A percentile compares a stretch with the other conserved stretches of the same genome.
These are phyloP conservation scores for Silurus asotus DNA, from an alignment of 2,113 vertebrate species.

Conservation along the genomic window DNA sequence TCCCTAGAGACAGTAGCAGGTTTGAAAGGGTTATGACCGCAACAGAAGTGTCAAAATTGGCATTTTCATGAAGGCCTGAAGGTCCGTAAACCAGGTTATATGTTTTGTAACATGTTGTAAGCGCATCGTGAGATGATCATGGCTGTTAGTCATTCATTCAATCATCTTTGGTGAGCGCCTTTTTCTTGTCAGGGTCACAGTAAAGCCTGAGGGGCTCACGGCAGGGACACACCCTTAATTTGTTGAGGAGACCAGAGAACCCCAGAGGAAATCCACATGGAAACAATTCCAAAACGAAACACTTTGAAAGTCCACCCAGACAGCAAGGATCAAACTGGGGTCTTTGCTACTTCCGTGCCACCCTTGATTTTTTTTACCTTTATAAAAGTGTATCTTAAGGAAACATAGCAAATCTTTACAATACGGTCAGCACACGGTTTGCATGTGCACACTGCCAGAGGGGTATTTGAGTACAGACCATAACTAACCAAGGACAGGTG, in stretches of 20 bases:
- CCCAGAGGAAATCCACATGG: not conserved
- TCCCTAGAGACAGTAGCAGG: slow-evolving; percentile 25
- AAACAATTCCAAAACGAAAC: not conserved
- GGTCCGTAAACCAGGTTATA: not conserved
- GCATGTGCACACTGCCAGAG: slow-evolving; percentile 1
- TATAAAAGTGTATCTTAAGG: slow-evolving; percentile 8
- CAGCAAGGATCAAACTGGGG: not conserved
- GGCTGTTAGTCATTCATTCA: not conserved
- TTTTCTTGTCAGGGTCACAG: not conserved
- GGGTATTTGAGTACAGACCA: slow-evolving; percentile 10
- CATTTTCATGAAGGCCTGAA: not conserved
- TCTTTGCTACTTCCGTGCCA: not conserved
- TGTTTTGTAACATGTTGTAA: not conserved
- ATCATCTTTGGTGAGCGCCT: not conserved
- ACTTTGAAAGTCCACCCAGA: not conserved
- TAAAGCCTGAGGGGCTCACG: not conserved
- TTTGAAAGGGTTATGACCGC: not conserved
- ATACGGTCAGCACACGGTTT: not conserved
- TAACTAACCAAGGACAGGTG: slow-evolving; percentile 36
- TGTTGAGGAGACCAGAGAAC: not conserved
- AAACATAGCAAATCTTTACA: not conserved
- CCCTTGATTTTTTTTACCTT: not conserved
- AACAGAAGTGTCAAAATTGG: not conserved
- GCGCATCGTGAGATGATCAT: not conserved
- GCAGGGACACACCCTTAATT: not conserved